Percentiles rank a stretch among this genome's conserved stretches.
phyloP scores from a whole-genome alignment of 2,797 vertebrate genomes.

The Sebastes steindachneri region DNA sequence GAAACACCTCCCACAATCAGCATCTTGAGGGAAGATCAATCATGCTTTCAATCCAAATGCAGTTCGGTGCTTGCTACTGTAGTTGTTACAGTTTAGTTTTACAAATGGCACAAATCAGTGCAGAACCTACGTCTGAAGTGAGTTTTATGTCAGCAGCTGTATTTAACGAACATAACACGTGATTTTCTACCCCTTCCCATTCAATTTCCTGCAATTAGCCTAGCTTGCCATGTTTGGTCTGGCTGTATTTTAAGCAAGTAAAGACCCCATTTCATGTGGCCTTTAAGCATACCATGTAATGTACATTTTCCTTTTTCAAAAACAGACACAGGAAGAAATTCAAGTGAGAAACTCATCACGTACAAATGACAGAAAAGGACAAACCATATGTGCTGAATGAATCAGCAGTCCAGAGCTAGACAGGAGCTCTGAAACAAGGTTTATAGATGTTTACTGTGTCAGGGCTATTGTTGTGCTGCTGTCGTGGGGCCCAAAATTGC shows the following conservation, averaged over 20 bases:
- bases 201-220: background rate
- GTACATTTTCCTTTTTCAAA: background rate
- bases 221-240: background rate
- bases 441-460: constrained; percentile 19
- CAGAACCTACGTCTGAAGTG: background rate
- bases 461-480: constrained; percentile 13
- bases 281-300: background rate
- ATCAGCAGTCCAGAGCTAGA: constrained; percentile 16
- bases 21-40: background rate
- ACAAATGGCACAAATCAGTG: background rate
- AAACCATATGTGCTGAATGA: constrained; percentile 25
- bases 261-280: background rate
- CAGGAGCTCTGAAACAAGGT: background rate
- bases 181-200: background rate
- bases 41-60: background rate
- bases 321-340: background rate
- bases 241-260: background rate
- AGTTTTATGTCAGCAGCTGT: background rate
- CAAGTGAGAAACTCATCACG: constrained; percentile 7
- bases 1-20: background rate
- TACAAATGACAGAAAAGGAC: constrained; percentile 15
- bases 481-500: background rate
- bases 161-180: background rate
- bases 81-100: background rate
- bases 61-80: background rate